phyloP scores from a whole-genome alignment of 2,888 invertebrate species.

The Cephus rjabovi region DNA sequence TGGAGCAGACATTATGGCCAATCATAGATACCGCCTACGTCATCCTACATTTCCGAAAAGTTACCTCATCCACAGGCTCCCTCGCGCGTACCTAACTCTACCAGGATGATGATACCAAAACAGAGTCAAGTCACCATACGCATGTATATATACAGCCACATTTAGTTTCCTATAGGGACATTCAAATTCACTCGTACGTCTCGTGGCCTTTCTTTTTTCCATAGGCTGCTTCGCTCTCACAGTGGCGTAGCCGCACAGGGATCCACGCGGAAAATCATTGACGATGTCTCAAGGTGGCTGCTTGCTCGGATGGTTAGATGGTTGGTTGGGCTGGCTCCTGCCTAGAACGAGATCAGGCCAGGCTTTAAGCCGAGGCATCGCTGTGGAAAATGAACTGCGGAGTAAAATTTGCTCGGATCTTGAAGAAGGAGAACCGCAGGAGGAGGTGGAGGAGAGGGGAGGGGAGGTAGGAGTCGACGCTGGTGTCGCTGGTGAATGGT shows the following conservation, averaged over 20 bases:
- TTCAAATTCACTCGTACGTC: background rate
- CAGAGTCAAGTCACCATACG: background rate
- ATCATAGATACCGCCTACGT: conserved; percentile 19
- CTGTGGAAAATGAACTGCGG: conserved; percentile 57
- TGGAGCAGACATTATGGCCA: conserved; percentile 17
- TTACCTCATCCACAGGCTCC: conserved; percentile 8
- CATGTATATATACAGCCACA: background rate
- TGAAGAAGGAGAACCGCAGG: background rate
- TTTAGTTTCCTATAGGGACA: background rate
- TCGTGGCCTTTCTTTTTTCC: background rate
- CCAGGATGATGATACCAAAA: background rate
- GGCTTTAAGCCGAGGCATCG: conserved; percentile 52
- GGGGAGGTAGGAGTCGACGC: background rate
- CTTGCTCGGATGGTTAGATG: background rate
- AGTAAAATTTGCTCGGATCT: conserved; percentile 51
- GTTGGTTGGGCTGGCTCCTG: background rate
- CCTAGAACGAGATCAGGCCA: conserved; percentile 12
- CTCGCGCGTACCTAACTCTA: background rate
- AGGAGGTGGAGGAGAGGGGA: conserved; percentile 13
- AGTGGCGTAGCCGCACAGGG: background rate
- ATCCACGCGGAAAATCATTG: background rate
- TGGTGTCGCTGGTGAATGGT: background rate
- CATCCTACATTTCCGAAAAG: conserved; percentile 14
- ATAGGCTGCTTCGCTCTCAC: background rate
- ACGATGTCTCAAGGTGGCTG: background rate